phyloP scores from a whole-genome alignment of 2,113 vertebrate genomes.

The Mustelus asterias region DNA sequence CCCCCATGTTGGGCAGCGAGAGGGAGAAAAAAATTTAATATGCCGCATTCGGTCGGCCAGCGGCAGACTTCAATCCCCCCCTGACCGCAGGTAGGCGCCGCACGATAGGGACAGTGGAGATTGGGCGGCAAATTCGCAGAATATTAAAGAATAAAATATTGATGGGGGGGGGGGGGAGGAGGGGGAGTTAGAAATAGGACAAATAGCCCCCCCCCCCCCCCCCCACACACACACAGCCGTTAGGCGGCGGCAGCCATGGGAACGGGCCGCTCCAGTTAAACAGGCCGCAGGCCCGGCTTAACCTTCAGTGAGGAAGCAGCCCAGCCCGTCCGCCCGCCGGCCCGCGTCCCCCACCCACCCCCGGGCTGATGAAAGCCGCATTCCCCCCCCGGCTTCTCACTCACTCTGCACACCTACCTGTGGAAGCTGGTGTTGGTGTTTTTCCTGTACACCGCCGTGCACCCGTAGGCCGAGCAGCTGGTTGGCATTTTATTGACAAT shows the following conservation, averaged over 20 bases:
- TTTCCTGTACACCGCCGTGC: conserved; percentile 21
- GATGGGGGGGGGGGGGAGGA: background rate
- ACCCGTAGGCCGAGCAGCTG: conserved; percentile 33
- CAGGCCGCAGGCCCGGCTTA: background rate
- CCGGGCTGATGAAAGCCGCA: too few relatives aligned
- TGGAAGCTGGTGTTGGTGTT: conserved; percentile 34
- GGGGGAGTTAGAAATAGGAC: background rate
- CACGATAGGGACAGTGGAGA: background rate
- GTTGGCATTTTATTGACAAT: background rate
- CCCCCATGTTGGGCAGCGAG: background rate
- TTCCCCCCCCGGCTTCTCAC: background rate
- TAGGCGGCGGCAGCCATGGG: background rate
- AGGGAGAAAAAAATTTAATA: background rate
- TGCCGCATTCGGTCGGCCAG: background rate
- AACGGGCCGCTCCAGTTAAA: background rate
- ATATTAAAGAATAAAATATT: background rate
- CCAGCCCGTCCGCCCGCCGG: too few relatives aligned
- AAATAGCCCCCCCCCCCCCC: background rate
- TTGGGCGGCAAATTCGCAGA: background rate
- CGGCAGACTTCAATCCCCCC: background rate
- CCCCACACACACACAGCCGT: too few relatives aligned
- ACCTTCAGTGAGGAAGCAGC: background rate
- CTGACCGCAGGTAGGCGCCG: conserved; percentile 14
- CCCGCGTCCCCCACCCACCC: background rate
- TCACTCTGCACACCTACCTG: background rate